Evolutionary conservation across 2,113 vertebrate species (phyloP), one percentile per base, ranked within the genome.

Genomic region (Mobula birostris): DNA sequence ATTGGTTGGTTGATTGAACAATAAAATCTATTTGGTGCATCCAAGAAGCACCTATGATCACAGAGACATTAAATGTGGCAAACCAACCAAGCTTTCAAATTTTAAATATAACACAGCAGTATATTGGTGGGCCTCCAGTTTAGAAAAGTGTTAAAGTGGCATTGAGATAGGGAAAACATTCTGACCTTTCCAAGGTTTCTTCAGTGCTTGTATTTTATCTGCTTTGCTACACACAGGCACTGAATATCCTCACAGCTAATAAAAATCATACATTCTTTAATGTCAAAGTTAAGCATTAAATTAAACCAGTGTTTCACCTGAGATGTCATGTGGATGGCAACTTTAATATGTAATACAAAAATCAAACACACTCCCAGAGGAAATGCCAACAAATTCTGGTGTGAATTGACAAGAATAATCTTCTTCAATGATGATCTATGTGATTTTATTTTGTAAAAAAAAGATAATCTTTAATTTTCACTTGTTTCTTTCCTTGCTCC

Each of bases 281-380:
- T 93, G 70, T 93, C 91, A 93, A 93, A 93, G 91, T 93, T 93
- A 93, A 93, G 91, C 91, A 93, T 93, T 93, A 93, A 74, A 93
- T 93, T 93, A 93, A 93, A 93, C 91, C 91, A 93, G 36, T 93
- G 91, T 93, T 93, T 93, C 91, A 93, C 91, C 91, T 93, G 91
- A 93, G 91, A 93, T 93, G 91, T 93, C 91, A 93, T 74, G 70
- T 93, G 68, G 68, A 74, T 93, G 91, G 91, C 91, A 93, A 70
- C 91, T 93, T 93, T 93, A 93, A 76, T 93, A 76, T 93, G 91
- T 93, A 93, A 76, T 93, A 93, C 91, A 93, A 93, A 93, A 93
- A 93, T 93, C 91, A 93, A 93, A 93, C 91, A 93, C 70, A 93
- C 91, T 93, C 91, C 70, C 91, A 93, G 36, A 93, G 91, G 91